Evolutionary conservation across 2,113 vertebrate species (phyloP), one percentile per base, ranked within the genome.

Genomic region (Melanostigma gelatinosum): DNA sequence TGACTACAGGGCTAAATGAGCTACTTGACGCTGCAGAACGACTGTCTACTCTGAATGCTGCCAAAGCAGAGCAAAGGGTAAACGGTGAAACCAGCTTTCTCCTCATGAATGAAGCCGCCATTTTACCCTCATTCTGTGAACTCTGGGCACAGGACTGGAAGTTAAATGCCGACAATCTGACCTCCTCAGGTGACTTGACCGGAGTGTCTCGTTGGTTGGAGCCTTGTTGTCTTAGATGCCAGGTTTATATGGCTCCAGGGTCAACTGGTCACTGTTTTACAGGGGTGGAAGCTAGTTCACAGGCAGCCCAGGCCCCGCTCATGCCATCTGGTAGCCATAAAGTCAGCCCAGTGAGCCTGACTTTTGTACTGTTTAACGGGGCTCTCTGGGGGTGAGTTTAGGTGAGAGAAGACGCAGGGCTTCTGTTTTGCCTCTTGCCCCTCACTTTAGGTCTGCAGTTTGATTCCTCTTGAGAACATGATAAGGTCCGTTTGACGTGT

Each of bases 321-420:
- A 20, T 87, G 89, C 96, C 97, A 98, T 98, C 97, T 98, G 97
- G 96, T 91, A 93, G 92, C 95, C 93, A 94, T 97, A 97, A 97
- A 97, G 93, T 46, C n/a, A 91, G 93, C 72, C 82, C 92, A 92
- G 91, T 94, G 86, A 80, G 75, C 64, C 94, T 90, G 93, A 95
- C 94, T 95, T 94, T 94, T 93, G 88, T 74, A 40, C 82, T 44
- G 55, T 85, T 91, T 88, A 87, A 87, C 80, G 78, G 60, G 78
- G 54, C 67, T 92, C 78, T 80, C 58, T 67, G 77, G 84, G 54
- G 85, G 32, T 85, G 84, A 91, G 86, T 42, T 91, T 90, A 50
- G 42, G 36, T 40, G 90, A 92, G 79, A 82, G 92, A 90, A 85
- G 90, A 91, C 52, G 7, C 27, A 54, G 54, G 77, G 71, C 77